Percentiles rank a stretch among this genome's conserved stretches.
Evolutionary conservation across 2,113 vertebrate genomes (phyloP).

Genomic region (Clarias macrocephalus): DNA sequence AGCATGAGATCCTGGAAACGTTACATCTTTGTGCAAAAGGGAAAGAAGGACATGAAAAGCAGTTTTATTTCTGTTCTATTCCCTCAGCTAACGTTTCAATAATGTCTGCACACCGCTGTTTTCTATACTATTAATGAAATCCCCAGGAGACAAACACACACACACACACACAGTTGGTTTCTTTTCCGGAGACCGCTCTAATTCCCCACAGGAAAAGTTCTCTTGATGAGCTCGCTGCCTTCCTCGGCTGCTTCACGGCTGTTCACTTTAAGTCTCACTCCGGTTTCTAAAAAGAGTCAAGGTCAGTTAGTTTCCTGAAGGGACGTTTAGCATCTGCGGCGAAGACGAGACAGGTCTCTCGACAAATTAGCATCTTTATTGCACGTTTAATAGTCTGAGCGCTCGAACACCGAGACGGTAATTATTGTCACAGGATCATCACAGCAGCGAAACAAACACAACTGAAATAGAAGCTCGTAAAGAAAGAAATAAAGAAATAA

Average conservation of each 20-base stretch:
- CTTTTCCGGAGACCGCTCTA: not conserved
- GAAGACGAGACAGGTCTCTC: not conserved
- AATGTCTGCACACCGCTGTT: not conserved
- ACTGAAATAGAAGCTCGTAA: not conserved
- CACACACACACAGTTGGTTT: not conserved
- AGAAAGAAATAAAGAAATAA: not conserved
- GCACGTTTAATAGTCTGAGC: not conserved
- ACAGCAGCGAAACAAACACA: not conserved
- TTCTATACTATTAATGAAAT: not conserved
- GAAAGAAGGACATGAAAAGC: not conserved
- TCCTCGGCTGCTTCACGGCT: not conserved
- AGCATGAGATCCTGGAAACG: not conserved
- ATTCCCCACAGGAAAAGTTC: not conserved
- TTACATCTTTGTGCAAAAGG: not conserved
- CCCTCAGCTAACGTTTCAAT: not conserved
- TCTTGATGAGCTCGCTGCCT: not conserved
- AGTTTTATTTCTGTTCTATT: not conserved
- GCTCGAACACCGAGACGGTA: not conserved
- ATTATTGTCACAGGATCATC: not conserved
- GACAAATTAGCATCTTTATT: not conserved
- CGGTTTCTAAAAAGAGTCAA: not conserved
- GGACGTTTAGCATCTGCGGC: not conserved
- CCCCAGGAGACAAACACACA: not conserved
- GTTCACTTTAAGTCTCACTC: not conserved
- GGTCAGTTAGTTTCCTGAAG: not conserved